Conservation (phyloP, 2,797 vertebrate species). For the Dermochelys coriacea region DNA sequence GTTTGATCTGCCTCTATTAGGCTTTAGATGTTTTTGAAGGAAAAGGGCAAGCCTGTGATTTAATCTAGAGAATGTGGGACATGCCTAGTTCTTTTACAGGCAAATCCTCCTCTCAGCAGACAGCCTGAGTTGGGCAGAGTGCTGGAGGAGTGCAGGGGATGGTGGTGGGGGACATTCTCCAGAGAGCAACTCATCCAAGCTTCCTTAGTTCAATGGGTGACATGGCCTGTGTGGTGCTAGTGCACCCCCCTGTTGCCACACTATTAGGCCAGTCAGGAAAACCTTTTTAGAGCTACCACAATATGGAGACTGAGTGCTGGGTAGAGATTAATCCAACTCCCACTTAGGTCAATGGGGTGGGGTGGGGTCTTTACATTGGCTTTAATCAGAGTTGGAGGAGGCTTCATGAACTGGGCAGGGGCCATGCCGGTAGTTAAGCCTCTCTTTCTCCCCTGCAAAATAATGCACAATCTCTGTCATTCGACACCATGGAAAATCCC, state of each 20-base stretch:
- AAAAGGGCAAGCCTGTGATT: conserved; percentile 7
- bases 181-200: background rate
- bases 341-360: background rate
- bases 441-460: too few species aligned
- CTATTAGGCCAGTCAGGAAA: background rate
- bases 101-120: background rate
- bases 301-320: background rate
- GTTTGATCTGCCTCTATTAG: conserved; percentile 63
- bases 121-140: accelerated
- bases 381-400: background rate
- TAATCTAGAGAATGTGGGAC: background rate
- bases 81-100: accelerated
- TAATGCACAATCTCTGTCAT: background rate
- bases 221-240: background rate
- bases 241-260: background rate
- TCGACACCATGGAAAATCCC: background rate
- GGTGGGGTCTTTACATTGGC: background rate
- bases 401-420: background rate
- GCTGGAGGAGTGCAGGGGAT: background rate
- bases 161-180: background rate
- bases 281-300: background rate
- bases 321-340: background rate
- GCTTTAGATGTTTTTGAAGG: conserved; percentile 35
- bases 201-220: background rate
- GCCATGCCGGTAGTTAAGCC: background rate